Evolutionary conservation across 1,140 invertebrate genomes (phyloP), one percentile per base, ranked within the genome.

Genomic region (Episyrphus balteatus): DNA sequence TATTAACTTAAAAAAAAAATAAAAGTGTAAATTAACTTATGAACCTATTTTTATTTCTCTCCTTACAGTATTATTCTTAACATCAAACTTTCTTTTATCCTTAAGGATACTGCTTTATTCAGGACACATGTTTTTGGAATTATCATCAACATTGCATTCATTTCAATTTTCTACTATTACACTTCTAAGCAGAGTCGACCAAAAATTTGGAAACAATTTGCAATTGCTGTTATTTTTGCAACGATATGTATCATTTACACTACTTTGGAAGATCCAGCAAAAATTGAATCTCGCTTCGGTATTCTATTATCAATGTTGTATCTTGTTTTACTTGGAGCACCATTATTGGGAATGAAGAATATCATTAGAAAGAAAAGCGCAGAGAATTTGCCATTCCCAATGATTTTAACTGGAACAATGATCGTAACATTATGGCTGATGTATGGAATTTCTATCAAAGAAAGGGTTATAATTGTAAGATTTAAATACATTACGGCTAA

Each of bases 391-490:
- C 88, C 88, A 17, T 88, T 91, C 61, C 83, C 86, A 8, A 73
- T 91, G 17, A 89, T 90, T 53, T 70, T 88, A 15, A 81, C 81
- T 55, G 86, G 82, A 51, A 78, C 83, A 30, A 51, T 90, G 10
- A 86, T 90, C 10, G 75, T 80, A 26, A 76, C 76, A 37, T 74
- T 82, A 52, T 92, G 88, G 88, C 68, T 87, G 38, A 55, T 89
- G 0, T 91, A 91, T 64, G 88, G 86, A 10, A 72, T 86, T 45
- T 81, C 88, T 40, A 77, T 89, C 47, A 71, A 78, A 41, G 86
- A 92, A 62, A 57, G 69, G 47, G 88, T 89, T 62, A 74, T 91
- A 53, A 75, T 88, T 54, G 84, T 90, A 73, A 79, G 81, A n/a
- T n/a, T n/a, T n/a, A n/a, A n/a, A n/a, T n/a, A n/a, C n/a, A n/a